Conservation (phyloP, 2,888 invertebrate genomes). For the Euplagia quadripunctaria region DNA sequence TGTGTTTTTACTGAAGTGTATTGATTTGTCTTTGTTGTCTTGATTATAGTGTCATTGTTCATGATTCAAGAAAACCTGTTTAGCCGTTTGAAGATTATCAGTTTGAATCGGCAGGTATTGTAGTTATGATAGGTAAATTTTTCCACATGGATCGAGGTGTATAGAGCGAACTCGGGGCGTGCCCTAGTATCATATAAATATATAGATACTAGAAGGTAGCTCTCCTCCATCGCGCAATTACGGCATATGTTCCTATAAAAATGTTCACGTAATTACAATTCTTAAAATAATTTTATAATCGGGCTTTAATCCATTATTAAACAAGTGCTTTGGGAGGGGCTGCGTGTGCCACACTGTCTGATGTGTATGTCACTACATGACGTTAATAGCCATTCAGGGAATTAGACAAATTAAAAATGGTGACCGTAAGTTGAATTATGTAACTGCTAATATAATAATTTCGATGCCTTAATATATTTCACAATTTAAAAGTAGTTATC, state of each 20-base stretch:
- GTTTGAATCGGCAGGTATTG: background rate
- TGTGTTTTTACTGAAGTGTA: background rate
- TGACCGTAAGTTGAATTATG: background rate
- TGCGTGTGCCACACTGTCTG: background rate
- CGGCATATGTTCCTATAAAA: background rate
- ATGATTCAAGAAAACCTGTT: background rate
- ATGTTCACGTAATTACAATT: background rate
- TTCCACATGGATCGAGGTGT: no score
- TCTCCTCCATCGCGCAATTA: background rate
- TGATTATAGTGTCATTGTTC: background rate
- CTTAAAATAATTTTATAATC: background rate
- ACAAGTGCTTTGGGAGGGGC: constrained; percentile 11
- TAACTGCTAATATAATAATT: background rate
- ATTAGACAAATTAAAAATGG: constrained; percentile 9
- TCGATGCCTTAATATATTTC: background rate
- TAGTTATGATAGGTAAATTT: background rate
- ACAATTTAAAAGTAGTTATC: no score
- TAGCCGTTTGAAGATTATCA: background rate
- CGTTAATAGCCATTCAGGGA: constrained; percentile 2
- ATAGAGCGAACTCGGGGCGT: no score
- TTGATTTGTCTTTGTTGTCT: background rate
- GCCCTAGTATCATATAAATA: no score
- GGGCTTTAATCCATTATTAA: constrained; percentile 6
- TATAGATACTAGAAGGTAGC: no score
- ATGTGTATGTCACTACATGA: constrained; percentile 1